Conservation (phyloP, 2,797 vertebrate genomes). For the Enoplosus armatus region DNA sequence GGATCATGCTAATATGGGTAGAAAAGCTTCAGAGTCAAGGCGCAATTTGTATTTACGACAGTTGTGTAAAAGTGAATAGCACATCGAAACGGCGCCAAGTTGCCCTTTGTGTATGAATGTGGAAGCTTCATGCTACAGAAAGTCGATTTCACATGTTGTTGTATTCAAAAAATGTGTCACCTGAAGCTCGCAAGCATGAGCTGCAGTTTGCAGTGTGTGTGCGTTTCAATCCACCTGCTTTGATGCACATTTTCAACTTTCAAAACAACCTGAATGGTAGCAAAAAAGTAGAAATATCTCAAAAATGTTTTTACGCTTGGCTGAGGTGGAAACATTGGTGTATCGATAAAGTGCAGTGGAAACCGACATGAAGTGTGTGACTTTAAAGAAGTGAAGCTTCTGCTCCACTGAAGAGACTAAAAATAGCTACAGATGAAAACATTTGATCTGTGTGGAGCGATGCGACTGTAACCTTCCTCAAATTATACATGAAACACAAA, state of each 20-base stretch:
- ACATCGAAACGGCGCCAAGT: no score
- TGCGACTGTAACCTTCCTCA: neutral
- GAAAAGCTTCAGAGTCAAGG: neutral
- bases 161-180: neutral
- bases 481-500: neutral
- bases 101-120: neutral
- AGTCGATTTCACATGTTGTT: neutral
- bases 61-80: no score
- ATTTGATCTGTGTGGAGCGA: neutral
- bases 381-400: no score
- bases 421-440: neutral
- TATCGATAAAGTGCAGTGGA: neutral
- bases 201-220: neutral
- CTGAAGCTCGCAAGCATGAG: neutral
- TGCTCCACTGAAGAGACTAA: neutral
- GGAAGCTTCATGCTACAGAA: neutral
- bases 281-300: neutral
- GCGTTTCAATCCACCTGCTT: neutral
- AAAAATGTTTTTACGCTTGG: neutral
- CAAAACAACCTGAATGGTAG: no score
- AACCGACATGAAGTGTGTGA: neutral
- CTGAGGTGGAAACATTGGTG: neutral
- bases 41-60: no score
- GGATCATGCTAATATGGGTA: neutral
- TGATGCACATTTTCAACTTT: no score